These are phyloP conservation scores for Anguilla pacifica DNA, from an alignment of 2,797 vertebrate genomes.

Conservation along the genomic window DNA sequence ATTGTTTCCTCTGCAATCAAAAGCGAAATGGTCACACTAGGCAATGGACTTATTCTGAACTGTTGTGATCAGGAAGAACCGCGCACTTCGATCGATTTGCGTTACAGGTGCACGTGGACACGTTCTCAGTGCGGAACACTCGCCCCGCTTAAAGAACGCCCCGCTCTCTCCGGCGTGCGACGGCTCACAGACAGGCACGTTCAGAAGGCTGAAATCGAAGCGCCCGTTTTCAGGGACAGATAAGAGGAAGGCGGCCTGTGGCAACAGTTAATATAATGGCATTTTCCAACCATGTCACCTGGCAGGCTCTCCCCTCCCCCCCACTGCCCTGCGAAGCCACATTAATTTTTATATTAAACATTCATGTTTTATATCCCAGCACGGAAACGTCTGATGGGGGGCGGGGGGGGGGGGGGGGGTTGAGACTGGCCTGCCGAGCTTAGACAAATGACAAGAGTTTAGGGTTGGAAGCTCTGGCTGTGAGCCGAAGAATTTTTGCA, in stretches of 20 bases:
- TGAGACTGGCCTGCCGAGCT: background rate
- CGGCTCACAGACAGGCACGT: background rate
- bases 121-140: background rate
- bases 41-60: background rate
- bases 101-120: background rate
- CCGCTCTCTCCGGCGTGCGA: background rate
- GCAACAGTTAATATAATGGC: background rate
- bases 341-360: background rate
- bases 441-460: background rate
- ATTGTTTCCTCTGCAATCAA: background rate
- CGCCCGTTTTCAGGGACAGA: background rate
- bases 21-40: background rate
- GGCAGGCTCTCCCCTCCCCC: background rate
- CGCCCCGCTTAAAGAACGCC: background rate
- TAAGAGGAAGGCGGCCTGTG: background rate
- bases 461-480: background rate
- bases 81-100: background rate
- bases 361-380: background rate
- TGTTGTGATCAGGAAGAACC: background rate
- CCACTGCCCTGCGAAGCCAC: background rate
- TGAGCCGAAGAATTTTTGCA: background rate
- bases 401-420: no score
- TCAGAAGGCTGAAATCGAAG: background rate
- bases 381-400: background rate
- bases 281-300: background rate